phyloP scores from a whole-genome alignment of 1,140 invertebrate species.

The Hypsibius dujardini region DNA sequence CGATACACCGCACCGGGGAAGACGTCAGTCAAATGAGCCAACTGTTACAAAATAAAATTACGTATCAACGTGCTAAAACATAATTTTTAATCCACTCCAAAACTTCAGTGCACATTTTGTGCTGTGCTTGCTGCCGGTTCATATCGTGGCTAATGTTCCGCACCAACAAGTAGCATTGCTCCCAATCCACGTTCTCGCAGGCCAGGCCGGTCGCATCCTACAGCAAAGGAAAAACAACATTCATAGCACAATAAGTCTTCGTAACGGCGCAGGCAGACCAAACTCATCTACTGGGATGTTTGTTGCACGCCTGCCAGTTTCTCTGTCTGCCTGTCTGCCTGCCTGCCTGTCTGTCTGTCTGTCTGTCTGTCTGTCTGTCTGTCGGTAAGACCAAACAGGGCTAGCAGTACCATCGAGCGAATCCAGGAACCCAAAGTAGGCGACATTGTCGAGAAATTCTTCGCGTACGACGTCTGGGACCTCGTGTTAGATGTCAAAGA shows the following conservation, averaged over 20 bases:
- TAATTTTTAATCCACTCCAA: neutral
- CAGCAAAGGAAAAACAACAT: neutral
- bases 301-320: too few species aligned
- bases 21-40: too few species aligned
- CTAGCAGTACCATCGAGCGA: neutral
- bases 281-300: too few species aligned
- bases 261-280: too few species aligned
- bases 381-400: neutral
- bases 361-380: too few species aligned
- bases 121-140: neutral
- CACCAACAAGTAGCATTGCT: constrained; percentile 5
- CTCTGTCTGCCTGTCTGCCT: too few species aligned
- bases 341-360: too few species aligned
- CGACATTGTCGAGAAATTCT: constrained; percentile 5
- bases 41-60: too few species aligned
- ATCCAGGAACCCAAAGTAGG: neutral
- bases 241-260: neutral
- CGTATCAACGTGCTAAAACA: neutral
- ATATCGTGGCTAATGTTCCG: neutral
- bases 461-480: neutral
- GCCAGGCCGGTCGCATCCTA: neutral
- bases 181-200: neutral
- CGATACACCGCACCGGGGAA: too few species aligned
- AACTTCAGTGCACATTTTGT: neutral
- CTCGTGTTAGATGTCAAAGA: neutral